Percentiles rank a stretch among this genome's conserved stretches.
Conservation (phyloP, 37 sponge, comb jelly and placozoan species). For the Theonella swinhoei region DNA sequence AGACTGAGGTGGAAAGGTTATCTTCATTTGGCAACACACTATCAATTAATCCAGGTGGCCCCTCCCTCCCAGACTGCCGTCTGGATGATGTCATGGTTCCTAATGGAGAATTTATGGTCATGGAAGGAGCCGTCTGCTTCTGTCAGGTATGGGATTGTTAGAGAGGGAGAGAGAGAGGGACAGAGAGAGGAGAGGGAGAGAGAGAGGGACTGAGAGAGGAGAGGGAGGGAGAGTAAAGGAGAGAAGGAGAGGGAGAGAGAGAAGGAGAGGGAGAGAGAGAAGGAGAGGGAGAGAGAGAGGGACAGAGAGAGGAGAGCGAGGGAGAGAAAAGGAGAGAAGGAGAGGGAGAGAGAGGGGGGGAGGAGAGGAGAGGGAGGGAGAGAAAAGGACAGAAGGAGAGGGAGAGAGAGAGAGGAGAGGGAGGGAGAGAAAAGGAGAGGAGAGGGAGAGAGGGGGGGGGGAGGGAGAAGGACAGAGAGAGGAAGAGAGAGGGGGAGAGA, state of each 20-base stretch:
- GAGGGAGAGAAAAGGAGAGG: too few species aligned
- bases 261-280: not conserved
- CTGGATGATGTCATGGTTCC: constrained; percentile 4
- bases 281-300: not conserved
- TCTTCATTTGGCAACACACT: not conserved
- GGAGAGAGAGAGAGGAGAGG: not conserved
- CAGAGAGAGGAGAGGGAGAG: too few species aligned
- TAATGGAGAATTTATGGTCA: not conserved
- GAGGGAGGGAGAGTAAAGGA: too few species aligned
- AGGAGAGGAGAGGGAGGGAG: not conserved
- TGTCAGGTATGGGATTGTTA: not conserved
- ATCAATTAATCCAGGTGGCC: not conserved
- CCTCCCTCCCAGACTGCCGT: not conserved
- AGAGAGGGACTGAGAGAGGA: too few species aligned
- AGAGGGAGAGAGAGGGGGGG: not conserved
- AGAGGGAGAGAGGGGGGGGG: not conserved
- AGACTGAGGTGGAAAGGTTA: too few species aligned
- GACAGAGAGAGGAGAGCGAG: too few species aligned
- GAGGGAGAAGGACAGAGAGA: not conserved
- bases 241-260: not conserved
- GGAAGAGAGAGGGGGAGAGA: not conserved
- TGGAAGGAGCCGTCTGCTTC: constrained; percentile 24
- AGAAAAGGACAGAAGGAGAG: not conserved
- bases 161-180: too few species aligned
- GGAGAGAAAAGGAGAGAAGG: not conserved